Base-by-base conservation (phyloP, 1,140 invertebrate genomes). In the Philopotamus ludificatus region DNA sequence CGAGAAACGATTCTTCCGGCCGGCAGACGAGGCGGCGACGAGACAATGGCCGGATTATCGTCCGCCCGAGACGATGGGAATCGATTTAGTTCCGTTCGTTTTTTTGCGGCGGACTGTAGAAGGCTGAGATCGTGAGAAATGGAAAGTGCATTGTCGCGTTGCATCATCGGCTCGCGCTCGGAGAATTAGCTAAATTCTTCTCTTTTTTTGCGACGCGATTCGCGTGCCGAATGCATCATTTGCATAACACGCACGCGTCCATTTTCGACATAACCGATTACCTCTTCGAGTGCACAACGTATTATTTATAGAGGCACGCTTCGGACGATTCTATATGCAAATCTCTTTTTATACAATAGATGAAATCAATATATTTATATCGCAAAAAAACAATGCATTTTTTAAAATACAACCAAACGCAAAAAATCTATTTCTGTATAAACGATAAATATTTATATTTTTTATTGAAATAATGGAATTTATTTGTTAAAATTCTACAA, bases 141-240 rank as follows among this genome's bases (percentile, higher is more conserved):
- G 23, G 55, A 58, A 58, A 58, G 55, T 58, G 55, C 55, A 58
- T 58, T 58, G 55, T 58, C 55, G 18, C 25, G 55, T 58, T 58
- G 55, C 55, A 58, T 58, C 55, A 58, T 55, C 34, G 22, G 28
- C 22, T 34, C 18, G 49, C 28, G 28, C 4, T 34, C 28, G 28
- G 4, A 4, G 28, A 12, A 34, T 34, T 34, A 34, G 28, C 28
- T 7, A 7, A 4, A 34, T 34, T 47, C 18, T 47, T 47, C 15
- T 47, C 15, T 47, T 4, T 47, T 47, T 7, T 20, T 47, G 44
- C 28, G 28, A 7, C n/a, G 4, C 12, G 28, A 34, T 34, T 34
- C 28, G 28, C 28, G 28, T 7, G 12, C 4, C 28, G 4, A 34
- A 7, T 12, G 28, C 28, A 12, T 34, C 4, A 34, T 34, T 34